Base-by-base conservation (phyloP, 2,797 vertebrate species). In the Eulemur rubriventer region DNA sequence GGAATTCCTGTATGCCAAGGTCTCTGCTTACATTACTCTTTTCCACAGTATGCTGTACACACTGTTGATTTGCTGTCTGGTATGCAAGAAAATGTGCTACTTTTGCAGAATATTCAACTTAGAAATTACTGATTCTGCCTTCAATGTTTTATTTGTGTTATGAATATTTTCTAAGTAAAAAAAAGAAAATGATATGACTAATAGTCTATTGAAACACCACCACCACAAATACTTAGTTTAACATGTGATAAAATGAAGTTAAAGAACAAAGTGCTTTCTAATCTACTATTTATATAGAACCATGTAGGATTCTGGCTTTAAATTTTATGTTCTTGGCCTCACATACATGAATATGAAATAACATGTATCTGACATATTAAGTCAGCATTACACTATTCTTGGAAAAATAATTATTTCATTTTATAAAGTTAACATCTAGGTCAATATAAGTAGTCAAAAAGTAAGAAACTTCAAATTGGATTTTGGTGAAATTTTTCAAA, bases 141-240 rank as follows among this genome's bases (percentile, higher is more conserved):
- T 92, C 57, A 55, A 94, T 70, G 13, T 94, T 59, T 86, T 86
- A 73, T 63, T 69, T 79, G 5, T 92, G 43, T 18, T 83, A 57
- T 18, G 69, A 93, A 72, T 76, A 82, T 69, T 92, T 87, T 87
- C 79, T 91, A 70, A 63, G 59, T 70, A 70, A 93, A 94, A 89
- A 28, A 33, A 43, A 38, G 70, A 24, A 76, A 81, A 33, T 6
- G 52, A 55, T 82, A 55, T 82, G 82, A 89, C 63, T 80, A 90
- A 89, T n/a, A 38, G 11, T 92, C 28, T 80, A 67, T 46, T 95
- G 14, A 76, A 65, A 93, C 80, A 79, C 35, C 6, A 89, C 61
- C 16, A 92, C n/a, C 35, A 26, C 48, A 89, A 50, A 73, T 26
- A 24, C 57, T 70, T 43, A 95, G 48, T 90, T 84, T 87, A 83